These are phyloP conservation scores for Mionectes olivaceus DNA, from an alignment of 2,797 vertebrate species.

Conservation along the genomic window DNA sequence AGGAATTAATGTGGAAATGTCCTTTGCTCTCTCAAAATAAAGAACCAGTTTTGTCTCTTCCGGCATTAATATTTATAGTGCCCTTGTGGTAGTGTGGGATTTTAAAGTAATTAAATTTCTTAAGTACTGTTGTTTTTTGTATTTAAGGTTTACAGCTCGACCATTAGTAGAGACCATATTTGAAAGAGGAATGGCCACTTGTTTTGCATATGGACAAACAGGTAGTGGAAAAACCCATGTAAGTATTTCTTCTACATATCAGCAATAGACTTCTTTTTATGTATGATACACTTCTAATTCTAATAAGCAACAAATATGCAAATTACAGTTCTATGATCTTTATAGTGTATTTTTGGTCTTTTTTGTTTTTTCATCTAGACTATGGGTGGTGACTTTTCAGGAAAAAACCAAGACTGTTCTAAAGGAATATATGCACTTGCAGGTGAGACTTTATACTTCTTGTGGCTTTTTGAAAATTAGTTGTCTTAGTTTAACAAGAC, in stretches of 20 bases:
- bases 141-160: slow-evolving; percentile 92
- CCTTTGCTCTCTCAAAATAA: not conserved
- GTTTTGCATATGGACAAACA: slow-evolving; percentile 96
- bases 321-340: not conserved
- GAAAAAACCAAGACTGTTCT: slow-evolving; percentile 97
- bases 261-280: not conserved
- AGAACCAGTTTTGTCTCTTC: not conserved
- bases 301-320: not conserved
- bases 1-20: not conserved
- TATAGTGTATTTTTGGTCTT: not conserved
- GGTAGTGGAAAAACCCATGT: slow-evolving; percentile 98
- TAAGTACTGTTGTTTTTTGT: not conserved
- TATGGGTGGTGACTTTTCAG: slow-evolving; percentile 98
- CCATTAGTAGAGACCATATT: slow-evolving; percentile 97
- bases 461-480: slow-evolving; percentile 80
- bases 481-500: not conserved
- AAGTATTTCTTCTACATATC: slow-evolving; percentile 65
- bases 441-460: slow-evolving; percentile 81
- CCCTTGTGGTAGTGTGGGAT: not conserved
- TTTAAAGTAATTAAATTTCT: not conserved
- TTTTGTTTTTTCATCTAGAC: slow-evolving; percentile 81
- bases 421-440: slow-evolving; percentile 97
- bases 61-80: not conserved
- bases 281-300: not conserved
- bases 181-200: slow-evolving; percentile 96